These are phyloP conservation scores for Probosciger aterrimus DNA, from an alignment of 2,113 vertebrate species.

Conservation along the genomic window DNA sequence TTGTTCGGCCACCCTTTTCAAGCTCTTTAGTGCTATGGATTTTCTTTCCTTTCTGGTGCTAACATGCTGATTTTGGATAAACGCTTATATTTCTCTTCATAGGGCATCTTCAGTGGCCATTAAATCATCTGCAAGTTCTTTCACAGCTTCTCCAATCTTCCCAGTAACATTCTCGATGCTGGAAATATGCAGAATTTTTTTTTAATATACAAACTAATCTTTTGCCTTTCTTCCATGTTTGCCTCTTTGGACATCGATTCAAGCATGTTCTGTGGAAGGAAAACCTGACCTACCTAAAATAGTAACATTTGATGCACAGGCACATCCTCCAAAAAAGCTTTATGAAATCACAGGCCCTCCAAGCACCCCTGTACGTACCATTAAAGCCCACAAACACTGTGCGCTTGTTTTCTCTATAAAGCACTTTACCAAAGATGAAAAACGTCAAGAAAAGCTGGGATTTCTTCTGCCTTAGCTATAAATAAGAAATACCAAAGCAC, in stretches of 20 bases:
- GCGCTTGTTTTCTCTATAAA: not conserved
- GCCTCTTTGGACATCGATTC: not conserved
- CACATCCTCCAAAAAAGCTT: not conserved
- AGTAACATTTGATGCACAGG: not conserved
- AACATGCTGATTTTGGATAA: not conserved
- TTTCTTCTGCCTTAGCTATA: not conserved
- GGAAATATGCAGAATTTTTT: not conserved
- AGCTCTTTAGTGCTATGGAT: not conserved
- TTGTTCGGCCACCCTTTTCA: not conserved
- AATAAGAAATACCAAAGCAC: not conserved
- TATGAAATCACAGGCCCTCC: not conserved
- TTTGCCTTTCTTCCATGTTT: not conserved
- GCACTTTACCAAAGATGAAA: not conserved
- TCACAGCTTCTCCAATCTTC: not conserved
- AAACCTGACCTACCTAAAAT: not conserved
- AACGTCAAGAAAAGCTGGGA: not conserved
- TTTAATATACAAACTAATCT: not conserved
- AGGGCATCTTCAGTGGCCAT: not conserved
- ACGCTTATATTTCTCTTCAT: not conserved
- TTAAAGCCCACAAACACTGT: not conserved
- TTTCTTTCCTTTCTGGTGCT: not conserved
- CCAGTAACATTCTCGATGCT: not conserved
- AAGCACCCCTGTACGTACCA: not conserved
- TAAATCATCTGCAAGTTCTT: not conserved
- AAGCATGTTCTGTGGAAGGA: not conserved